Percentiles rank a stretch among this genome's conserved stretches.
Evolutionary conservation across 2,888 invertebrate genomes (phyloP).

Genomic region (Plebejus anna): DNA sequence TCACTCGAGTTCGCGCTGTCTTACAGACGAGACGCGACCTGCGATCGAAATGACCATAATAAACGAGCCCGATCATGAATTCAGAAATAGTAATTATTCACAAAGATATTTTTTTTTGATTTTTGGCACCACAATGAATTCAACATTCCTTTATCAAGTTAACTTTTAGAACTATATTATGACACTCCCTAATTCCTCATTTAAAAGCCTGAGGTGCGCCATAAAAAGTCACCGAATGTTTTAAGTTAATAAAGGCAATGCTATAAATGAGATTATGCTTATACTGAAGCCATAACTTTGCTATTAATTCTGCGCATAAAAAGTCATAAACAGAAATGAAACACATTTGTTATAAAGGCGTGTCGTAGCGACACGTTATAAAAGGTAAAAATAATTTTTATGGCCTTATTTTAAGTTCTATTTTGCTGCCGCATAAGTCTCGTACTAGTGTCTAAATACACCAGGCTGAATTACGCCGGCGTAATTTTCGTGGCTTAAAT

Average conservation of each 20-base stretch:
- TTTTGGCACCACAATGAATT: neutral
- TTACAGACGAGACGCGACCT: too few relatives aligned
- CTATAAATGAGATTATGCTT: constrained; percentile 7
- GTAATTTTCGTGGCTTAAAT: too few relatives aligned
- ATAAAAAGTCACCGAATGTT: neutral
- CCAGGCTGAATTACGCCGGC: too few relatives aligned
- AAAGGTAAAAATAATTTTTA: constrained; percentile 24
- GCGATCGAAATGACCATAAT: neutral
- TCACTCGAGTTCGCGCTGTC: too few relatives aligned
- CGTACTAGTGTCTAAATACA: too few relatives aligned
- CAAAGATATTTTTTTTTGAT: too few relatives aligned
- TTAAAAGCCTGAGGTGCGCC: neutral
- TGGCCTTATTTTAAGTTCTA: constrained; percentile 29
- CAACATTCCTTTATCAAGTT: neutral
- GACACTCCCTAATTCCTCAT: neutral
- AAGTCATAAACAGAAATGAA: constrained; percentile 26
- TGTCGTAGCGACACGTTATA: neutral
- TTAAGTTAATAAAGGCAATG: constrained; percentile 5
- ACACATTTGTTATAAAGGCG: constrained; percentile 23
- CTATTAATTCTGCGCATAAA: constrained; percentile 27
- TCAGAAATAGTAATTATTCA: too few relatives aligned
- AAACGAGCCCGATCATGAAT: neutral
- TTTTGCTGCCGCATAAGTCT: neutral
- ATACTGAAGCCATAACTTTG: constrained; percentile 18
- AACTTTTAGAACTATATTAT: neutral